A percentile compares a stretch with the other conserved stretches of the same genome.
phyloP scores from a whole-genome alignment of 2,113 vertebrate genomes.

The Ceyx margarethae region DNA sequence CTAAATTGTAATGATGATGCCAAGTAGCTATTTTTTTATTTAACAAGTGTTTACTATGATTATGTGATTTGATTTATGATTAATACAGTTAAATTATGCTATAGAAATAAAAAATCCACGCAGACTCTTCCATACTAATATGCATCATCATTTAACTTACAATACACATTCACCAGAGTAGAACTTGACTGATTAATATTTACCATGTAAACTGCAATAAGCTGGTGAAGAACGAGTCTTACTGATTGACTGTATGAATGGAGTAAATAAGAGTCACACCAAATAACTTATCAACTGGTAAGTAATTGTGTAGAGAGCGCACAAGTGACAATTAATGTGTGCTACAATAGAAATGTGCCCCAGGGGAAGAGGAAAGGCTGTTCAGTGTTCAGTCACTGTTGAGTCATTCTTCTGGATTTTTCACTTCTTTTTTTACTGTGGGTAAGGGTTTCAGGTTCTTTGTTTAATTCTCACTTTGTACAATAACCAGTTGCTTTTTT shows the following conservation, averaged over 20 bases:
- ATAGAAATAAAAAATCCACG: neutral
- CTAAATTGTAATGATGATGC: constrained; percentile 33
- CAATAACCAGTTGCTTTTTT: neutral
- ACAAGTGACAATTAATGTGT: constrained; percentile 2
- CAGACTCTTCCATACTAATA: constrained; percentile 3
- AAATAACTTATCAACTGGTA: neutral
- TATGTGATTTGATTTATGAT: neutral
- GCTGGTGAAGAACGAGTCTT: neutral
- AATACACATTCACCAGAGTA: neutral
- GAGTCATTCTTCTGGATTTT: neutral
- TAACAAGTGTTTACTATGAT: constrained; percentile 41
- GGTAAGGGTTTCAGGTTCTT: neutral
- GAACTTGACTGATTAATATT: constrained; percentile 55
- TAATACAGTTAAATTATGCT: constrained; percentile 36
- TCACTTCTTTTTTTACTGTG: neutral
- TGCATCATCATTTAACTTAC: constrained; percentile 21
- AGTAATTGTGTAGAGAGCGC: neutral
- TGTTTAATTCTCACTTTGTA: neutral
- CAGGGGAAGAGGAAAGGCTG: neutral
- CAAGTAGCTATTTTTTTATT: constrained; percentile 48
- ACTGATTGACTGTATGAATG: neutral
- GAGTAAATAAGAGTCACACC: neutral
- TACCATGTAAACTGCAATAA: constrained; percentile 25
- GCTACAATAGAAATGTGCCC: neutral
- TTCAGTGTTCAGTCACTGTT: neutral